Evolutionary conservation across 2,888 invertebrate species (phyloP).

Genomic region (Halocaridina rubra): DNA sequence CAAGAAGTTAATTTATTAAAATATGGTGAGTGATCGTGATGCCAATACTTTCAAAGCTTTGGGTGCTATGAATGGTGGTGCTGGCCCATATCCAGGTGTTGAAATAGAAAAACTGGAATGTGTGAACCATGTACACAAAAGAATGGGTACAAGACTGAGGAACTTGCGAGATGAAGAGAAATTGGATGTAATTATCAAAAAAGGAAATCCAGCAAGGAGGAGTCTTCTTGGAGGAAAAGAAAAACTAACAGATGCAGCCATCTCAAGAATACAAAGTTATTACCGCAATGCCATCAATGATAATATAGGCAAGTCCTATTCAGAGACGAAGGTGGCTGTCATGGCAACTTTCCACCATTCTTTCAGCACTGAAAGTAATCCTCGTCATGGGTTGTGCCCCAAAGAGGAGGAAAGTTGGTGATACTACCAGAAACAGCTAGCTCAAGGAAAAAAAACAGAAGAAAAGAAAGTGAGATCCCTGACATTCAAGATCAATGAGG

Average conservation of each 20-base stretch:
- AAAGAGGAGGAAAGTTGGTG: neutral
- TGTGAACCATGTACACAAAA: constrained; percentile 24
- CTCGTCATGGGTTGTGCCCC: neutral
- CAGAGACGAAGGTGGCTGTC: no score
- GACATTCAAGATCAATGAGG: no score
- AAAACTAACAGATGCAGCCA: constrained; percentile 10
- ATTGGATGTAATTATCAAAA: constrained; percentile 11
- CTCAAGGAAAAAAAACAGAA: neutral
- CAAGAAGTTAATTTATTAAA: neutral
- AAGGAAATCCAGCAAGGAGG: neutral
- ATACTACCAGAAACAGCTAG: neutral
- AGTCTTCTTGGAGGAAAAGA: constrained; percentile 28
- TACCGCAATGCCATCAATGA: constrained; percentile 17
- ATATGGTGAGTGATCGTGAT: constrained; percentile 5
- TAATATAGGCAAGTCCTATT: constrained; percentile 16
- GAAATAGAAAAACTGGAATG: constrained; percentile 4
- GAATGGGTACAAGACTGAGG: constrained; percentile 18
- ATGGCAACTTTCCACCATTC: neutral
- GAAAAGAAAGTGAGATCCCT: no score
- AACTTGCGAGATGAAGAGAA: constrained; percentile 1
- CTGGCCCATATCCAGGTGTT: neutral
- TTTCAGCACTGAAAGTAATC: neutral
- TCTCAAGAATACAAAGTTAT: constrained; percentile 3
- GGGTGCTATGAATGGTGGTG: neutral
- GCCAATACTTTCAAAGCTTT: constrained; percentile 12